Evolutionary conservation across 2,797 vertebrate species (phyloP).

Genomic region (Malurus leucopterus): DNA sequence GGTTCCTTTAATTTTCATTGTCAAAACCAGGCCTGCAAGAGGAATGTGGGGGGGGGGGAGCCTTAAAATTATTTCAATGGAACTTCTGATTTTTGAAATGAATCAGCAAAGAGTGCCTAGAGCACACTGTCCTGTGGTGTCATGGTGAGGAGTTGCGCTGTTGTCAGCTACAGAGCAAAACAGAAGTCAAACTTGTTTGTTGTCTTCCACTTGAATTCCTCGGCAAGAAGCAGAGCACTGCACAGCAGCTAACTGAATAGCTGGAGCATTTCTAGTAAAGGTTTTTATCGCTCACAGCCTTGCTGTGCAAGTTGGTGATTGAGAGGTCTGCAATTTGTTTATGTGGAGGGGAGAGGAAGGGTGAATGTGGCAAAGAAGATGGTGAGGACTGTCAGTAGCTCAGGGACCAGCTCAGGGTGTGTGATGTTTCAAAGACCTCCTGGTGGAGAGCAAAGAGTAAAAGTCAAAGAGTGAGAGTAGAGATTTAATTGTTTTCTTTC

Average conservation of each 20-base stretch:
- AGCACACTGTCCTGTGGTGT: constrained; percentile 1
- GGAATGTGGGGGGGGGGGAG: background rate
- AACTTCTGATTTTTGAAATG: background rate
- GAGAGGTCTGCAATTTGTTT: background rate
- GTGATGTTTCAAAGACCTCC: background rate
- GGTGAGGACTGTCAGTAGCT: background rate
- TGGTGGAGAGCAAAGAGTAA: background rate
- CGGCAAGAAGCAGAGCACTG: background rate
- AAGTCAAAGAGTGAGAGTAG: background rate
- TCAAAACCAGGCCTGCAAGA: background rate
- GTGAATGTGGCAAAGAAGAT: background rate
- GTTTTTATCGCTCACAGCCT: background rate
- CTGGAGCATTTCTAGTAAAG: background rate
- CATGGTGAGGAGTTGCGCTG: constrained; percentile 1
- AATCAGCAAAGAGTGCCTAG: background rate
- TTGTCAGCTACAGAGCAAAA: constrained; percentile 23
- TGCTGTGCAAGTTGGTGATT: background rate
- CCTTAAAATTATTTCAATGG: background rate
- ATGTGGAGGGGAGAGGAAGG: background rate
- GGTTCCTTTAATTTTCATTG: background rate
- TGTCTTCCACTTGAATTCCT: constrained; percentile 13
- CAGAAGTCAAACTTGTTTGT: constrained; percentile 18
- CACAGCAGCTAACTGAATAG: background rate
- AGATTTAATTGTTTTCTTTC: background rate
- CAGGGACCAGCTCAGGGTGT: accelerated